phyloP scores from a whole-genome alignment of 1,140 invertebrate species.

The Drosophila yakuba region DNA sequence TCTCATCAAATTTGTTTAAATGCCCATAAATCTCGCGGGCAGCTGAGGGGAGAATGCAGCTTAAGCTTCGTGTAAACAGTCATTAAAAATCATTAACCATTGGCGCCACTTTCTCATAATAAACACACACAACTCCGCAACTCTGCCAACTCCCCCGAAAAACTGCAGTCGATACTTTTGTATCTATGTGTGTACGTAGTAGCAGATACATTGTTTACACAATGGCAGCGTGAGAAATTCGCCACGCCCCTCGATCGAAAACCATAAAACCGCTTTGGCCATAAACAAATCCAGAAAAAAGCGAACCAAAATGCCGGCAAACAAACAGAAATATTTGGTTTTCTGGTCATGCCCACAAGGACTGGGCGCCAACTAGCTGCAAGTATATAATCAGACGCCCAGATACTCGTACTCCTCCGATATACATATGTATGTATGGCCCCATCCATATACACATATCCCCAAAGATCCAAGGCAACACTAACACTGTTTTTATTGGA shows the following conservation, averaged over 20 bases:
- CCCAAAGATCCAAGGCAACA: slow-evolving; percentile 31
- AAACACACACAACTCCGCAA: slow-evolving; percentile 48
- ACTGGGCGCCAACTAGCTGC: slow-evolving; percentile 62
- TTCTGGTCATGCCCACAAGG: slow-evolving; percentile 72
- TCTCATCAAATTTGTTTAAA: slow-evolving; percentile 83
- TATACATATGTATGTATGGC: neutral
- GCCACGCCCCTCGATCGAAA: slow-evolving; percentile 44
- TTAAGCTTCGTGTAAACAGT: slow-evolving; percentile 56
- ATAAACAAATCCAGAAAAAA: slow-evolving; percentile 43
- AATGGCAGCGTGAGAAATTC: slow-evolving; percentile 66
- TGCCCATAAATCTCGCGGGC: slow-evolving; percentile 76
- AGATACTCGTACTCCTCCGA: slow-evolving; percentile 11
- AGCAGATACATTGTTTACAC: slow-evolving; percentile 55
- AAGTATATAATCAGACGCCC: slow-evolving; percentile 12
- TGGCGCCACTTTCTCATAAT: slow-evolving; percentile 82
- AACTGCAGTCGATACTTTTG: slow-evolving; percentile 13
- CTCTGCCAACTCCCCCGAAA: slow-evolving; percentile 3
- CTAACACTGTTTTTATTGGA: slow-evolving; percentile 63
- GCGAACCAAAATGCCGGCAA: slow-evolving; percentile 44
- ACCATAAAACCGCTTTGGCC: slow-evolving; percentile 54
- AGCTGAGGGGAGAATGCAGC: slow-evolving; percentile 55
- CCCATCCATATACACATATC: slow-evolving; percentile 10
- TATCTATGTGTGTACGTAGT: neutral
- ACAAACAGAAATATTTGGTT: slow-evolving; percentile 74
- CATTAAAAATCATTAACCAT: slow-evolving; percentile 75